Percentiles rank a stretch among this genome's conserved stretches.
Conservation (phyloP, 2,797 vertebrate genomes). For the Chaunax sp. region DNA sequence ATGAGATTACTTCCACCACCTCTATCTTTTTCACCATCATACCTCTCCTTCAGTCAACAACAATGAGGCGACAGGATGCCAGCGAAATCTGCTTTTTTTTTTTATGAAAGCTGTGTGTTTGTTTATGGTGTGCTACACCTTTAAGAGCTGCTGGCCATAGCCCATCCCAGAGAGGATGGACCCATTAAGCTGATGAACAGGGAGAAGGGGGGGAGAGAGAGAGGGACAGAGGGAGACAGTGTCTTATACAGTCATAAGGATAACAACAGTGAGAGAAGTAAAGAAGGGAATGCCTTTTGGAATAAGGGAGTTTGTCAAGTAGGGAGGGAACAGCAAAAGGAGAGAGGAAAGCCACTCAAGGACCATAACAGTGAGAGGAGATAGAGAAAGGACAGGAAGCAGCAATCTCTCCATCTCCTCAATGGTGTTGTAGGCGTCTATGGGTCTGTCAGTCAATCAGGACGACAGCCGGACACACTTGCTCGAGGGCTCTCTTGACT, state of each 20-base stretch:
- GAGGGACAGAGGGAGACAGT: conserved; percentile 7
- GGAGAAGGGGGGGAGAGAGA: conserved; percentile 18
- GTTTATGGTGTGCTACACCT: conserved; percentile 72
- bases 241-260: conserved; percentile 34
- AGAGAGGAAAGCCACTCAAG: conserved; percentile 12
- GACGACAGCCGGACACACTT: conserved; percentile 51
- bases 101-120: conserved; percentile 38
- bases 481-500: conserved; percentile 60
- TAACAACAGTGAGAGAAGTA: conserved; percentile 46
- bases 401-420: conserved; percentile 64
- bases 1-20: not conserved
- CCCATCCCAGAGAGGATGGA: conserved; percentile 78
- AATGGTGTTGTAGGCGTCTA: conserved; percentile 67
- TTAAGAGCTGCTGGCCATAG: conserved; percentile 74
- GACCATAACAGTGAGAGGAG: conserved; percentile 33
- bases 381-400: conserved; percentile 55
- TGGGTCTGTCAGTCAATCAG: conserved; percentile 78
- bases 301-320: conserved; percentile 27
- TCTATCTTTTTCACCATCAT: not conserved
- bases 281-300: conserved; percentile 25
- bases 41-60: not conserved
- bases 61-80: not conserved
- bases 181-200: conserved; percentile 76
- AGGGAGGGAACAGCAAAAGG: conserved; percentile 12
- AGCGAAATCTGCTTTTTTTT: conserved; percentile 8